Base-by-base conservation (phyloP, 2,113 vertebrate species). In the Syrrhaptes paradoxus region DNA sequence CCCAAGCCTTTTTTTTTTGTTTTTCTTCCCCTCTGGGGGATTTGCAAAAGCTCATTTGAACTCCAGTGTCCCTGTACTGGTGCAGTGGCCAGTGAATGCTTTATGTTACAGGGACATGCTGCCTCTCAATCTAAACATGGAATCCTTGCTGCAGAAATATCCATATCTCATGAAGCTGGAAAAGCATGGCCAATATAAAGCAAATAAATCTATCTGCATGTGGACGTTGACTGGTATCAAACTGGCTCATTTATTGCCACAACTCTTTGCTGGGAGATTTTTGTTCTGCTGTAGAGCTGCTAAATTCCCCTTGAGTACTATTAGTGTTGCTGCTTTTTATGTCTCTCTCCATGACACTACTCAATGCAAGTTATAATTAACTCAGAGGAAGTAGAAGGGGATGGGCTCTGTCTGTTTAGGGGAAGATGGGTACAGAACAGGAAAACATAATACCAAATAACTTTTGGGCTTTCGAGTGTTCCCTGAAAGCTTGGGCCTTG, bases 321-420 rank as follows among this genome's bases (percentile, higher is more conserved):
- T 96, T 97, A 96, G 93, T 95, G 95, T 97, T 96, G 95, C 95
- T 96, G 96, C 88, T 96, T 97, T 97, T 97, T 97, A 97, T 96
- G 96, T 95, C 95, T 97, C 96, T 96, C 96, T 96, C 96, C 96
- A 96, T 89, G 96, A 97, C 94, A 96, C 96, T 93, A 93, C 95
- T 95, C 96, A 97, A 81, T 96, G 96, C 95, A 87, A 97, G 96
- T 97, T 97, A 97, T 96, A 97, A 97, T 97, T 97, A 97, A 97
- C 96, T 96, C 93, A 97, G 89, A 96, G 88, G 93, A 95, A 94
- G 93, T 81, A 96, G 90, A 92, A 97, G 55, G 54, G 89, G 88
- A 85, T 55, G 93, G 96, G 93, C 92, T 97, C 93, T 75, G 45
- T 43, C 88, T 95, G 46, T 87, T 93, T 65, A 89, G 76, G 62